Conservation (phyloP, 2,888 invertebrate genomes). For the Papilio protenor region DNA sequence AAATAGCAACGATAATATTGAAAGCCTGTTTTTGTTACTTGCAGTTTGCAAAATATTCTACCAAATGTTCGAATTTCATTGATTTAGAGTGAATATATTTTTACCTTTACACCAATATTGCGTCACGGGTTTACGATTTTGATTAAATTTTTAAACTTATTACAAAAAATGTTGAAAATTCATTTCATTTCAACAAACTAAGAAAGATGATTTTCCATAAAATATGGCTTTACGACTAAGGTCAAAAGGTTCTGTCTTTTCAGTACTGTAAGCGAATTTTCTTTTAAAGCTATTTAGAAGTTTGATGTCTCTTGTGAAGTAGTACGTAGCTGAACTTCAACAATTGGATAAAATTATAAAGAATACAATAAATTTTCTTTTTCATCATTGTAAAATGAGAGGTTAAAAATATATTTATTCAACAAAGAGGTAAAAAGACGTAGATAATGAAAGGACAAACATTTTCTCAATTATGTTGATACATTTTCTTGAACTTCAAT, state of each 20-base stretch:
- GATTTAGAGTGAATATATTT: constrained; percentile 8
- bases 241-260: constrained; percentile 26
- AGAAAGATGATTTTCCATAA: constrained; percentile 29
- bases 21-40: not conserved
- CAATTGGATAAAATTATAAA: constrained; percentile 5
- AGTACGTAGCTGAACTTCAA: constrained; percentile 8
- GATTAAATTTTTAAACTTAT: constrained; percentile 37
- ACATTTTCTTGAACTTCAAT: not conserved
- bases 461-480: not conserved
- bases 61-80: not conserved
- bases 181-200: constrained; percentile 36
- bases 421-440: not conserved
- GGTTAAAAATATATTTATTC: not conserved
- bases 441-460: not conserved
- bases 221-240: constrained; percentile 28
- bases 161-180: constrained; percentile 30
- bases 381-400: not conserved
- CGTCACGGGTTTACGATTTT: constrained; percentile 16
- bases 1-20: not conserved
- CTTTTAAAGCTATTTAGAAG: constrained; percentile 26
- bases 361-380: not conserved
- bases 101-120: constrained; percentile 13
- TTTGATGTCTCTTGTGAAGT: constrained; percentile 28
- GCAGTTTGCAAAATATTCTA: not conserved
- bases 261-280: constrained; percentile 33